Evolutionary conservation across 2,888 invertebrate genomes (phyloP), one percentile per base, ranked within the genome.

Genomic region (Leuctra nigra): DNA sequence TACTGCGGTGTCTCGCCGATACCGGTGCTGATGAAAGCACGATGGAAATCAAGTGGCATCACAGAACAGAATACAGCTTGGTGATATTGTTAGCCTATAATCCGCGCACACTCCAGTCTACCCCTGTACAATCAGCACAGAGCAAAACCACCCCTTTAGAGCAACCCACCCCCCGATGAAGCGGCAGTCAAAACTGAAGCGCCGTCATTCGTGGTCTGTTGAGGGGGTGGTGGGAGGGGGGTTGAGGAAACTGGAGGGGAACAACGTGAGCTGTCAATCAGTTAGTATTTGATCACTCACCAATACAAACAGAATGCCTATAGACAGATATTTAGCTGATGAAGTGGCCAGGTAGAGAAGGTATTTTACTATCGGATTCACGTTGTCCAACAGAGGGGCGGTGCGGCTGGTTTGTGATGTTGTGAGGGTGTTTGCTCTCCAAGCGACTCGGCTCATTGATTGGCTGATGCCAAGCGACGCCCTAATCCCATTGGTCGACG

Each of bases 401-500:
- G 52, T 56, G 56, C 11, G 53, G 59, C 50, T 60, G 59, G 24
- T 36, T 48, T 39, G 57, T 50, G 53, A 57, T 39, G 35, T 39
- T 39, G 25, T 39, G 46, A 18, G 20, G 22, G 13, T 14, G 25
- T n/a, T 24, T 38, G 50, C 46, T 36, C n/a, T n/a, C n/a, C n/a
- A n/a, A n/a, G n/a, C n/a, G n/a, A n/a, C n/a, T n/a, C n/a, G n/a
- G n/a, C n/a, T n/a, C n/a, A n/a, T 61, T 60, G 59, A 62, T 62
- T 62, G 62, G 61, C 59, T 57, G 60, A 56, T 36, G 59, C 54
- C 35, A 33, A 25, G 52, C 53, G 53, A 41, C 56, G 47, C 56
- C 58, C 59, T 63, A 61, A 62, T 61, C 62, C 63, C 56, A 63
- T 63, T 62, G 62, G 62, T 58, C 54, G 61, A 23, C 47, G 55